Percentiles rank a stretch among this genome's conserved stretches.
Conservation (phyloP, 2,888 invertebrate genomes). For the Drosophila nr. medialis region DNA sequence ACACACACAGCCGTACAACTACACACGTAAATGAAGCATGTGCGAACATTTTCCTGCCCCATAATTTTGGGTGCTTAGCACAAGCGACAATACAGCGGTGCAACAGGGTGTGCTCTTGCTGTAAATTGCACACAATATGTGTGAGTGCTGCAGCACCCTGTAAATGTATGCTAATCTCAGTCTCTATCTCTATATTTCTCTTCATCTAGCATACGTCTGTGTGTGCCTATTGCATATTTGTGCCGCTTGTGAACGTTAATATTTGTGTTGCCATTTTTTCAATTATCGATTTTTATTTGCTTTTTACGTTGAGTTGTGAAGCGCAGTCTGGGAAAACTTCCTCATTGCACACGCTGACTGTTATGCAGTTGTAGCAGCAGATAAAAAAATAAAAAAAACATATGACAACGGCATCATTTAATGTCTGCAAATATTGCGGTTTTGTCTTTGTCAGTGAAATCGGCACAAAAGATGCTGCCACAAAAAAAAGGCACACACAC, state of each 20-base stretch:
- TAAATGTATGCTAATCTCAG: slow-evolving; percentile 57
- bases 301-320: slow-evolving; percentile 52
- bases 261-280: slow-evolving; percentile 71
- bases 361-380: slow-evolving; percentile 35
- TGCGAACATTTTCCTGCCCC: slow-evolving; percentile 75
- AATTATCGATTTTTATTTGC: slow-evolving; percentile 73
- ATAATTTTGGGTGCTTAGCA: slow-evolving; percentile 48
- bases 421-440: slow-evolving; percentile 31
- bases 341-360: slow-evolving; percentile 61
- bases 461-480: slow-evolving; percentile 20
- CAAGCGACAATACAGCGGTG: not conserved
- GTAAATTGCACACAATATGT: not conserved
- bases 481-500: slow-evolving; percentile 16
- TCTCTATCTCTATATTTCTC: slow-evolving; percentile 2
- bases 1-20: slow-evolving; percentile 26
- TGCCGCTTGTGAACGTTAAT: slow-evolving; percentile 57
- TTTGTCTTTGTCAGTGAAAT: slow-evolving; percentile 42
- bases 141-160: slow-evolving; percentile 18
- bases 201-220: slow-evolving; percentile 9
- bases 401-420: slow-evolving; percentile 27
- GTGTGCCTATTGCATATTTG: slow-evolving; percentile 43
- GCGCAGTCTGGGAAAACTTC: slow-evolving; percentile 55
- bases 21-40: slow-evolving; percentile 54
- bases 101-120: slow-evolving; percentile 16
- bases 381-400: not conserved